These are phyloP conservation scores for Desoria tigrina DNA, from an alignment of 2,888 invertebrate species.

Conservation along the genomic window DNA sequence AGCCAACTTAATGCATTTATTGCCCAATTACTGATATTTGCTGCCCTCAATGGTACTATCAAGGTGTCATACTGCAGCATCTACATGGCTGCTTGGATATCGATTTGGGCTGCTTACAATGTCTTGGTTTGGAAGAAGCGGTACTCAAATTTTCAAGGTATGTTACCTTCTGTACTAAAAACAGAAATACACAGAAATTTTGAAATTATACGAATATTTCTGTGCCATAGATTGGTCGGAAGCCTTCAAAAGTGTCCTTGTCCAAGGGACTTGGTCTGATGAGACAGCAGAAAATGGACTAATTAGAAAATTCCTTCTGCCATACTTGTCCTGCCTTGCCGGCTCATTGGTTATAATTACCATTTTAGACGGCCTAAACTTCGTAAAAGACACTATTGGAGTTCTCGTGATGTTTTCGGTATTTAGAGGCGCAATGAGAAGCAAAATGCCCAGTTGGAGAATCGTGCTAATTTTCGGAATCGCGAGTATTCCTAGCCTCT, in stretches of 20 bases:
- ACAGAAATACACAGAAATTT: no score
- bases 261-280: conserved; percentile 29
- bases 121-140: conserved; percentile 38
- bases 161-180: no score
- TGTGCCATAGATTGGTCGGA: conserved; percentile 49
- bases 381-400: conserved; percentile 22
- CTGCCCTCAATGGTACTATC: conserved; percentile 12
- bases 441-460: conserved; percentile 18
- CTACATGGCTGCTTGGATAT: conserved; percentile 20
- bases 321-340: conserved; percentile 22
- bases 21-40: conserved; percentile 39
- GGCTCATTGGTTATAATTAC: conserved; percentile 3
- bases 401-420: conserved; percentile 24
- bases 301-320: conserved; percentile 20
- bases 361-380: background rate
- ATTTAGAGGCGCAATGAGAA: conserved; percentile 16
- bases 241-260: conserved; percentile 43
- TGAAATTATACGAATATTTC: no score
- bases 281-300: conserved; percentile 16
- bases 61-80: conserved; percentile 2
- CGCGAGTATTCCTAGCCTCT: background rate
- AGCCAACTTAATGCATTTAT: conserved; percentile 35
- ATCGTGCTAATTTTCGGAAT: conserved; percentile 12
- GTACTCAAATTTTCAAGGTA: conserved; percentile 40
- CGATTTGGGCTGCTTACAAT: conserved; percentile 41